Evolutionary conservation across 2,797 vertebrate species (phyloP).

Genomic region (Acanthopagrus latus): DNA sequence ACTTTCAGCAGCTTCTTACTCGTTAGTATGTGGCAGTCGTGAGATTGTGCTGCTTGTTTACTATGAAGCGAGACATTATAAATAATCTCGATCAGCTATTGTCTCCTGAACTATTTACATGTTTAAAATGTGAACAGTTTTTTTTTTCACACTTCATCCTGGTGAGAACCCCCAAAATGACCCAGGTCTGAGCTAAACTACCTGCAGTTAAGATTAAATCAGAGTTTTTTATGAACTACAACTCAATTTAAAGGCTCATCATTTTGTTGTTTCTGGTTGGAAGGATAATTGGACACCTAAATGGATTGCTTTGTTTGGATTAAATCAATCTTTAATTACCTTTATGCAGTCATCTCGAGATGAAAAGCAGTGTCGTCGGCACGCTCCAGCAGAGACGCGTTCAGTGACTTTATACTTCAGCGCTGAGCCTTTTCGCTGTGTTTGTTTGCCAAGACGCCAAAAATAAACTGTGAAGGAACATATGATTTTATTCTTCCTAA

Average conservation of each 20-base stretch:
- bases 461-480: no score
- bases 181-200: background rate
- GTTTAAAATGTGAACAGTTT: background rate
- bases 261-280: background rate
- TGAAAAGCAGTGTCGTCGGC: background rate
- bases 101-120: background rate
- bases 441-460: no score
- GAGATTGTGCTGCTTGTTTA: background rate
- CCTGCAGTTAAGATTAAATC: background rate
- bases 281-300: background rate
- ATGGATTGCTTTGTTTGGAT: conserved; percentile 12
- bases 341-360: background rate
- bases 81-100: background rate
- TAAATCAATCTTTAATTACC: background rate
- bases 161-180: background rate
- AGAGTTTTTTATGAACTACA: background rate
- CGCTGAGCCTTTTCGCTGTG: no score
- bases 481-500: no score
- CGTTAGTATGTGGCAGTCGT: background rate
- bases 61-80: background rate
- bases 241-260: background rate
- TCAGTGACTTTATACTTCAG: no score
- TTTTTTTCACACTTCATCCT: background rate
- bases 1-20: conserved; percentile 24
- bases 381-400: background rate